Conservation (phyloP, 2,888 invertebrate genomes). For the Apotomis capreana region DNA sequence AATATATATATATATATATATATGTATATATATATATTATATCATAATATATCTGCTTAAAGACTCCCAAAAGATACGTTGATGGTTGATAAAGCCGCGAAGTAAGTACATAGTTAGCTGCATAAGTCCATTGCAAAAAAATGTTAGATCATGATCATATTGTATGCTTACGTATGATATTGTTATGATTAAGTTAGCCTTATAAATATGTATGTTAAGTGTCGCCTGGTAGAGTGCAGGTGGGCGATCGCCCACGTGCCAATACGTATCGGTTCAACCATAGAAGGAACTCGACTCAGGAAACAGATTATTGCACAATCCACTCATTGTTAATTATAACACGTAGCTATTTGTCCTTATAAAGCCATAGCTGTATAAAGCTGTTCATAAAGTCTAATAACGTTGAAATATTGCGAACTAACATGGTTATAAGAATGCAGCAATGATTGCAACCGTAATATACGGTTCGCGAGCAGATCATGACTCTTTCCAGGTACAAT, state of each 20-base stretch:
- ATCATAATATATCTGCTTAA: too few species aligned
- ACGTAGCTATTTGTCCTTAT: conserved; percentile 33
- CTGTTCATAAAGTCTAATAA: conserved; percentile 18
- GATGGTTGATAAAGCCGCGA: neutral
- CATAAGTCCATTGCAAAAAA: neutral
- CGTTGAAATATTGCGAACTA: conserved; percentile 9
- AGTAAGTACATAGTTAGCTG: neutral
- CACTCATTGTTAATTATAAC: conserved; percentile 39
- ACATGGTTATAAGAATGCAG: conserved; percentile 3
- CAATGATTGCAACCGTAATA: neutral
- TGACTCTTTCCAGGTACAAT: too few species aligned
- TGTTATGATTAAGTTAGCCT: conserved; percentile 29
- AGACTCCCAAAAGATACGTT: too few species aligned
- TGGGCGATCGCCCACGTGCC: conserved; percentile 39
- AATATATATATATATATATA: too few species aligned
- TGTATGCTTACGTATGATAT: neutral
- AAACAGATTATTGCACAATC: conserved; percentile 40
- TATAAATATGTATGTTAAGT: conserved; percentile 36
- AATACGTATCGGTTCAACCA: conserved; percentile 39
- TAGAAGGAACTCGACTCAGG: conserved; percentile 41
- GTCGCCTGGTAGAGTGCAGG: conserved; percentile 20
- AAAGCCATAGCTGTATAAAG: conserved; percentile 17
- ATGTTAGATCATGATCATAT: neutral
- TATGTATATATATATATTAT: too few species aligned
- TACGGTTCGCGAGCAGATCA: neutral